Evolutionary conservation across 1,140 invertebrate species (phyloP), one percentile per base, ranked within the genome.

Genomic region (Hyphantria cunea): DNA sequence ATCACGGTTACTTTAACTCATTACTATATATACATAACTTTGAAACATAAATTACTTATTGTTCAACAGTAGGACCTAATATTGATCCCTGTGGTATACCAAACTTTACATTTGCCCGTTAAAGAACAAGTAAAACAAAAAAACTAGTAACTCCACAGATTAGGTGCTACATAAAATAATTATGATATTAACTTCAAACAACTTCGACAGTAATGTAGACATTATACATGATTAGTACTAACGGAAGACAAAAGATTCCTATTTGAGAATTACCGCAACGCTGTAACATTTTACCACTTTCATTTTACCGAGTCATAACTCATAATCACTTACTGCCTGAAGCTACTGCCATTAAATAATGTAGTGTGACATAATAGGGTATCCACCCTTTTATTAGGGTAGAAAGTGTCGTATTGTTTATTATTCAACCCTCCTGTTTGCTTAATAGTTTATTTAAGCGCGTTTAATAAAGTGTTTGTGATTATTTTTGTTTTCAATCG

Each of bases 191-290:
- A 37, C 34, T 25, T 25, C 34, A 37, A 37, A 0, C 8, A 10
- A 37, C 34, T 37, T 10, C 7, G 34, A 14, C 33, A 33, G 12
- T 50, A 32, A 32, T 12, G 8, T 50, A 13, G 5, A n/a, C 17
- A 33, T 33, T 8, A 50, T n/a, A 50, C 39, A 33, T 51, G 32
- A 42, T 42, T 25, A 25, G 17, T n/a, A n/a, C 7, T 44, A 44
- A 44, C 52, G 52, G 39, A 54, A 54, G 52, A 44, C 39, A 17
- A 54, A 31, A 54, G 37, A 25, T 52, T 39, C 11, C 33, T 33
- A 52, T 41, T 17, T 54, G 3, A 32, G 11, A 17, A 14, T 44
- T 14, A 42, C 52, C 11, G 5, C 17, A 25, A 25, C 17, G 17
- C 1, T 25, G 52, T 39, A 14, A 13, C 12, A 17, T 12, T 11